Conservation (phyloP, 2,888 invertebrate species). For the Digitonthophagus gazella region DNA sequence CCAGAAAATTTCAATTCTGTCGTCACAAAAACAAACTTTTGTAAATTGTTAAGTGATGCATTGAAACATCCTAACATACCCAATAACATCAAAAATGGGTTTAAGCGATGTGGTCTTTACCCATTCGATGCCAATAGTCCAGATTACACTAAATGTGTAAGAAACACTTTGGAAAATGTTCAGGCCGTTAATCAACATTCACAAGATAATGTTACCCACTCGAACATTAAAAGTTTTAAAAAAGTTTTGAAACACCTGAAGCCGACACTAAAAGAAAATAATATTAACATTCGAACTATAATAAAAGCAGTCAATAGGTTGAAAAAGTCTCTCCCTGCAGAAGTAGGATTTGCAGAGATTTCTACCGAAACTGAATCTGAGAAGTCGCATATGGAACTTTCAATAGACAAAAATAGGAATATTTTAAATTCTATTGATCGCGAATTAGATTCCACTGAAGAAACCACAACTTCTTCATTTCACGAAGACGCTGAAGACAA, state of each 20-base stretch:
- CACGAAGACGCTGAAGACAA: background rate
- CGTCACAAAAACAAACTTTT: conserved; percentile 38
- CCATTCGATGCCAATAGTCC: conserved; percentile 32
- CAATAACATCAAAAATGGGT: conserved; percentile 30
- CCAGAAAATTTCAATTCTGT: conserved; percentile 30
- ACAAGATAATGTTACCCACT: conserved; percentile 2
- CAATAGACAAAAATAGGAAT: background rate
- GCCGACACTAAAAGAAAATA: background rate
- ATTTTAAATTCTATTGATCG: background rate
- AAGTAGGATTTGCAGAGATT: background rate
- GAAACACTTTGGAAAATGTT: conserved; percentile 5
- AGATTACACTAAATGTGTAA: conserved; percentile 31
- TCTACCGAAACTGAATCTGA: background rate
- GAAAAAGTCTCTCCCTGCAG: background rate
- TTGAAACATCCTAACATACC: conserved; percentile 21
- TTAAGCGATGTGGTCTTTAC: conserved; percentile 34
- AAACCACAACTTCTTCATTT: background rate
- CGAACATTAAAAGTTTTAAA: background rate
- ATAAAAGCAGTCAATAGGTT: background rate
- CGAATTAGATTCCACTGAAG: background rate
- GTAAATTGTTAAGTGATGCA: conserved; percentile 32
- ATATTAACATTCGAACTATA: background rate
- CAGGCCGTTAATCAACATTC: background rate
- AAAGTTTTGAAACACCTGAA: background rate
- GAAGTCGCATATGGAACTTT: background rate